Conservation (phyloP, 2,113 vertebrate species). For the Monopterus albus region DNA sequence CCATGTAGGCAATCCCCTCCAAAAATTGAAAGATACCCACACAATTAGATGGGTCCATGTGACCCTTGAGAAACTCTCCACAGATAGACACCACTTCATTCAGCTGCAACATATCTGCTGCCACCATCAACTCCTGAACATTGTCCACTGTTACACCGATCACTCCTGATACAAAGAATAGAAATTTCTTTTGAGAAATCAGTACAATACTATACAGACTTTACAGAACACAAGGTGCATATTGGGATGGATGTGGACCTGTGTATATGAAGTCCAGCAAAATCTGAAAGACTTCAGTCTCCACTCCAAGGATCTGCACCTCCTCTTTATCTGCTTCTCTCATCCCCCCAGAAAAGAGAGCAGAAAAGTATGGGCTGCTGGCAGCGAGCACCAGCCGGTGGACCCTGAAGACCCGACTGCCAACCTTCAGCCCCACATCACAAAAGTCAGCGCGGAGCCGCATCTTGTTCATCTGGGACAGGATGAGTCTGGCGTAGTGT, state of each 20-base stretch:
- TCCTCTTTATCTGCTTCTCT: conserved; percentile 90
- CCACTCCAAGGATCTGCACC: conserved; percentile 91
- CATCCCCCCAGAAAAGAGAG: conserved; percentile 93
- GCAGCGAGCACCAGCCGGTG: conserved; percentile 94
- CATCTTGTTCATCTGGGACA: conserved; percentile 94
- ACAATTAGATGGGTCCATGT: conserved; percentile 94
- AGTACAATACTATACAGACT: background rate
- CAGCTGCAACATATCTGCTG: conserved; percentile 97
- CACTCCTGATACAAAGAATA: conserved; percentile 75
- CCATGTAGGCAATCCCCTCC: conserved; percentile 92
- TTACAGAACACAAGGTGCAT: background rate
- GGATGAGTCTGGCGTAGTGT: conserved; percentile 89
- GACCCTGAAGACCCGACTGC: conserved; percentile 86
- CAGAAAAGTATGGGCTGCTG: conserved; percentile 95
- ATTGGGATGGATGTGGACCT: conserved; percentile 73
- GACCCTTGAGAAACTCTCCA: conserved; percentile 93
- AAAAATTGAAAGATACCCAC: conserved; percentile 96
- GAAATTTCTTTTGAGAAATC: background rate
- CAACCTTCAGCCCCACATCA: conserved; percentile 91
- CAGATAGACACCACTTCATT: conserved; percentile 93
- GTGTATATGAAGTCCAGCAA: conserved; percentile 96
- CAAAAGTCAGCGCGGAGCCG: conserved; percentile 89
- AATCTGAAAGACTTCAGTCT: conserved; percentile 87
- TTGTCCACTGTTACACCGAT: conserved; percentile 90
- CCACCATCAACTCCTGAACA: conserved; percentile 94